Evolutionary conservation across 2,888 invertebrate genomes (phyloP), one percentile per base, ranked within the genome.

Genomic region (Mechanitis messenoides): DNA sequence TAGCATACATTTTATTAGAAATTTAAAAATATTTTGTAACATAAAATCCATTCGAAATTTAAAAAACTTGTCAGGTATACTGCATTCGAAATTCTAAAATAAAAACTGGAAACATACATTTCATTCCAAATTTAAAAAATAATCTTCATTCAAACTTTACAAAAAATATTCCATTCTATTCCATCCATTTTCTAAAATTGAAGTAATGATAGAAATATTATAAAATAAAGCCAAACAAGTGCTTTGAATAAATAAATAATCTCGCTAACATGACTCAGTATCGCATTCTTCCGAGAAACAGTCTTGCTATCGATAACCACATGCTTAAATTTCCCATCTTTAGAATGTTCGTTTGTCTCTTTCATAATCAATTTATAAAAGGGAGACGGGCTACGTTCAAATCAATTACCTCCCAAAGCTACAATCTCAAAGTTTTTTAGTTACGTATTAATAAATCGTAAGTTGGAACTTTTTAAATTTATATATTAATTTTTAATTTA

Each of bases 241-340:
- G 50, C n/a, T 50, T 31, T 46, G 45, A 61, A 46, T 56, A 61
- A 53, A 46, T 38, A 55, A 59, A 62, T 53, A 59, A 59, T 42
- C 46, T 38, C 56, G 58, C 11, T n/a, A 38, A 56, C 56, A 64
- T 63, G 62, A 65, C 54, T 62, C 55, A 63, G 55, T 56, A 55
- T 55, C 54, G 60, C 62, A 59, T 62, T 67, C 67, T 60, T 65
- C 60, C 53, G 56, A 58, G 65, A 65, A 59, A 46, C 53, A 42
- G 12, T 31, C 58, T 54, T 57, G 53, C 55, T 63, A 63, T 62
- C 59, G 61, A 61, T 59, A 60, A 53, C 61, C 61, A 61, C 61
- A 63, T 65, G 62, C 57, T 61, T 62, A 63, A 59, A 63, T 68
- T 62, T 64, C 58, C 55, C 53, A 59, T 61, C 60, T 56, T 63